Base-by-base conservation (phyloP, 2,113 vertebrate genomes). In the Ursus arctos region DNA sequence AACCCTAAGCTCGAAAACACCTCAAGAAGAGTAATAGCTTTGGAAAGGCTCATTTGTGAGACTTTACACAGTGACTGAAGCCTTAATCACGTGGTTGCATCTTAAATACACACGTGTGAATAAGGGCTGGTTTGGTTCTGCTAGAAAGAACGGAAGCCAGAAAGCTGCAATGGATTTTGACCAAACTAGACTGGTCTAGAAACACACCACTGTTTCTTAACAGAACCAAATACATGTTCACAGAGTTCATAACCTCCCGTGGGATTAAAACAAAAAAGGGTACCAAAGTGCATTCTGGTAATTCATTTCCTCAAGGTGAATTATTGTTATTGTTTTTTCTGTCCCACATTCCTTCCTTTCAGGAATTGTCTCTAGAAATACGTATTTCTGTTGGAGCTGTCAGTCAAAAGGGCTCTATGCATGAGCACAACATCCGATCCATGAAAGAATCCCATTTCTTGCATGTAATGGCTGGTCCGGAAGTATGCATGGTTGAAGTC, bases 351-450 rank as follows among this genome's bases (percentile, higher is more conserved):
- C 57, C 24, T 72, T 89, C 36, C 21, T 84, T 91, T 88, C 22
- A 33, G n/a, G 61, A 93, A 79, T 12, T 83, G 6, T 92, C n/a
- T 96, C 57, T 72, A 97, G 55, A 77, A 92, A 92, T 49, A 83
- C 28, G 7, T 59, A 74, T 47, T 69, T 95, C 74, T 76, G 6
- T 49, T 14, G 26, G 26, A 47, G 63, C 24, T 95, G 19, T 63
- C 53, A 67, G 49, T 93, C 93, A 92, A 90, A 31, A 91, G 43
- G 19, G 21, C 16, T 83, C 9, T 76, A 28, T 55, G 63, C 59
- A 13, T 19, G 18, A 77, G 6, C 19, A 59, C 11, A 47, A 11
- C 21, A 36, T 57, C 14, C 47, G 59, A 65, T n/a, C 89, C 82
- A 19, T 63, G 33, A 76, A 31, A 90, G 33, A 92, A 65, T 59